These are phyloP conservation scores for Bellardia pandia DNA, from an alignment of 2,888 invertebrate genomes.

Conservation along the genomic window DNA sequence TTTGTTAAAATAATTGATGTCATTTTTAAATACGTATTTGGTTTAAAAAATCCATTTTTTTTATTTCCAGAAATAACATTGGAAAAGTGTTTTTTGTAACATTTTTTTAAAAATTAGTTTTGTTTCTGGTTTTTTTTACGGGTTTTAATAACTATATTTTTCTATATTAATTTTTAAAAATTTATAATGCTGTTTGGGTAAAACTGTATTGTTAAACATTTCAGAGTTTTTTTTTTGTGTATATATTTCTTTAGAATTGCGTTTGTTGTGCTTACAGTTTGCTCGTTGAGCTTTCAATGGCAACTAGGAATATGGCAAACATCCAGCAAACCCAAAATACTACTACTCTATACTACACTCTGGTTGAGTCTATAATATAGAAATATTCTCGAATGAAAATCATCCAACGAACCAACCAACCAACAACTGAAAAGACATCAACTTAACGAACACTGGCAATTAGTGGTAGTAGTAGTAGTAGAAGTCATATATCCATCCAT, in stretches of 20 bases:
- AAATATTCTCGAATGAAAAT: constrained; percentile 30
- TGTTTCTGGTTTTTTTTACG: not conserved
- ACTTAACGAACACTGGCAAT: constrained; percentile 43
- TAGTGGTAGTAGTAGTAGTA: constrained; percentile 33
- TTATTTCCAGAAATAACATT: constrained; percentile 11
- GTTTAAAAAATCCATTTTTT: constrained; percentile 24
- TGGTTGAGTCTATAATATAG: constrained; percentile 38
- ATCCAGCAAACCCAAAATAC: constrained; percentile 74
- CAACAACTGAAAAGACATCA: constrained; percentile 48
- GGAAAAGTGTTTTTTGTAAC: constrained; percentile 3
- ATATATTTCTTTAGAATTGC: constrained; percentile 34
- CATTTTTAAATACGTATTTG: constrained; percentile 50
- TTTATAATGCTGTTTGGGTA: not conserved
- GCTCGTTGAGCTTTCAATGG: constrained; percentile 81
- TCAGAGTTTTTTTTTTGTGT: constrained; percentile 9
- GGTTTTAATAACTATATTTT: not conserved
- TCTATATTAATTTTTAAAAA: constrained; percentile 2
- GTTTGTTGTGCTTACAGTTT: constrained; percentile 77
- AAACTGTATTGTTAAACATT: constrained; percentile 11
- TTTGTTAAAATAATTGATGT: constrained; percentile 54
- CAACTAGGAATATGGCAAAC: constrained; percentile 77
- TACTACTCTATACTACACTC: constrained; percentile 56
- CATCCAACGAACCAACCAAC: constrained; percentile 43
- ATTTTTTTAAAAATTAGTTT: constrained; percentile 8
- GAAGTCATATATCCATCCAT: constrained; percentile 35